Conservation (phyloP, 2,113 vertebrate species). For the Chlorodrepanis virens region DNA sequence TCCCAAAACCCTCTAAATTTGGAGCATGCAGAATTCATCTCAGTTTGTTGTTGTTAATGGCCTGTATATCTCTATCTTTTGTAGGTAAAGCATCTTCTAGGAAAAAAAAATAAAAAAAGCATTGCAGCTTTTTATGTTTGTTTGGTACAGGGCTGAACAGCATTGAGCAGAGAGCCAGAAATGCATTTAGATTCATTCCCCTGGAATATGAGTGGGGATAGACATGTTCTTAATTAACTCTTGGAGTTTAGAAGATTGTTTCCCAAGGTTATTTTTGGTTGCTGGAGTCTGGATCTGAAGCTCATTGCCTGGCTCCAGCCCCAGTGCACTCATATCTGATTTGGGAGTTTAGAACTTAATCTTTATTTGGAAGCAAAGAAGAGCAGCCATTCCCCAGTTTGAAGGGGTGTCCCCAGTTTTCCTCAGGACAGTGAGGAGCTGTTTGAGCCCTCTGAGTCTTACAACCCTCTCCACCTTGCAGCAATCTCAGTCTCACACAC, state of each 20-base stretch:
- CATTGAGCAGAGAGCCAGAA: not conserved
- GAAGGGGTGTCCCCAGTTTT: not conserved
- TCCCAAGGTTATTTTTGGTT: conserved; percentile 67
- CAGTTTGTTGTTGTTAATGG: not conserved
- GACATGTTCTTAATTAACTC: conserved; percentile 56
- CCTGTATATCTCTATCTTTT: not conserved
- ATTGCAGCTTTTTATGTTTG: not conserved
- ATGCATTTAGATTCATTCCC: not conserved
- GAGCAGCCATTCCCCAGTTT: not conserved
- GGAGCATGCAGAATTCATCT: not conserved
- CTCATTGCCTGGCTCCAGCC: not conserved
- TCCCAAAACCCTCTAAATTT: not conserved
- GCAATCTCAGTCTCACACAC: not conserved
- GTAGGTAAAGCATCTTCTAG: not conserved
- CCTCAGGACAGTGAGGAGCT: not conserved
- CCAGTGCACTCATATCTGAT: not conserved
- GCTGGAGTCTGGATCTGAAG: not conserved
- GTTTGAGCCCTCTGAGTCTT: not conserved
- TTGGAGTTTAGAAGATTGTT: conserved; percentile 22
- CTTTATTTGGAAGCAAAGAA: not conserved
- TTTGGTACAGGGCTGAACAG: not conserved
- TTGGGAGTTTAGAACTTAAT: not conserved
- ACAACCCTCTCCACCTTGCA: rapidly evolving
- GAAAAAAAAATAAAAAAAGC: not conserved
- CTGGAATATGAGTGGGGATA: not conserved